Conservation (phyloP, 2,113 vertebrate genomes). For the Siniperca chuatsi region DNA sequence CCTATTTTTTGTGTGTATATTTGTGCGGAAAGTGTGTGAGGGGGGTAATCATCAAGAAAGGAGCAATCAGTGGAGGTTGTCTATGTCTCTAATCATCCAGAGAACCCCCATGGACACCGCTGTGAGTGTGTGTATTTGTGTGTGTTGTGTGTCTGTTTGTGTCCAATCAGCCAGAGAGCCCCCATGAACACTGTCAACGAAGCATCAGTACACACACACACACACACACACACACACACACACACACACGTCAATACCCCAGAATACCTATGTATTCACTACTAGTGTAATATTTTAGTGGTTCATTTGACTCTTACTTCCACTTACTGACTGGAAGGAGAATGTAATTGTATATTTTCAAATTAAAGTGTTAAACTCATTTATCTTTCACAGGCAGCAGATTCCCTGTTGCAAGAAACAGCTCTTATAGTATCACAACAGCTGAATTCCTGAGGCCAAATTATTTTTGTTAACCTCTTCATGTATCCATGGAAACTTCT, state of each 20-base stretch:
- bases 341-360: not conserved
- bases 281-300: not conserved
- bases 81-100: conserved; percentile 81
- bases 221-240: conserved; percentile 37
- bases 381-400: not conserved
- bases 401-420: not conserved
- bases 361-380: not conserved
- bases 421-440: not conserved
- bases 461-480: not conserved
- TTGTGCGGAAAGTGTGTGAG: not conserved
- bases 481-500: not conserved
- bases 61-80: conserved; percentile 80
- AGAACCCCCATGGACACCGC: conserved; percentile 57
- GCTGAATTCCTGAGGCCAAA: not conserved
- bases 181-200: conserved; percentile 54
- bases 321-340: not conserved
- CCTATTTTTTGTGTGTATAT: conserved; percentile 47
- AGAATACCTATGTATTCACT: not conserved
- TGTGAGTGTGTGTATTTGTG: not conserved
- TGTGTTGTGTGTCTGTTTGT: conserved; percentile 41
- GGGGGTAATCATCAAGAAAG: conserved; percentile 65
- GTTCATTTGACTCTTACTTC: not conserved
- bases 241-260: conserved; percentile 18
- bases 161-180: conserved; percentile 66
- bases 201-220: conserved; percentile 44